A percentile compares a stretch with the other conserved stretches of the same genome.
phyloP scores from a whole-genome alignment of 1,140 invertebrate species.

The Bombus balteatus region DNA sequence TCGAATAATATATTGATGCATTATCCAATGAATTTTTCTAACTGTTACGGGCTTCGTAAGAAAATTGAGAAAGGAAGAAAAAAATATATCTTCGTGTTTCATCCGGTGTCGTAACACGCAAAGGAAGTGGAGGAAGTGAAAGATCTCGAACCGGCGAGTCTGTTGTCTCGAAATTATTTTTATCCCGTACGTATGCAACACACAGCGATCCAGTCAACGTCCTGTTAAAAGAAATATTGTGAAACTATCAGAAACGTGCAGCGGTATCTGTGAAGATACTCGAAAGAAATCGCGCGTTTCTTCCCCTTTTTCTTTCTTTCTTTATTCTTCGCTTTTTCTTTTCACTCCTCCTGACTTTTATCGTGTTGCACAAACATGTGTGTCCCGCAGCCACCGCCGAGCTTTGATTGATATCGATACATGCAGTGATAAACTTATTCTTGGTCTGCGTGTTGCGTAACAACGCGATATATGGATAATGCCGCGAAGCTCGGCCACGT shows the following conservation, averaged over 20 bases:
- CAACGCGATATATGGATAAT: constrained; percentile 7
- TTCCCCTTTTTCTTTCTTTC: background rate
- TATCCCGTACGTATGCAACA: background rate
- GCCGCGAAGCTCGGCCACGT: background rate
- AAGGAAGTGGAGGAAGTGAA: background rate
- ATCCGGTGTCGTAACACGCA: background rate
- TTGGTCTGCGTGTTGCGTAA: constrained; percentile 11
- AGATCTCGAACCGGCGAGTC: background rate
- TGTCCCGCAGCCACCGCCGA: background rate
- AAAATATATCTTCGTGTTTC: too few species aligned
- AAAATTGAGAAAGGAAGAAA: background rate
- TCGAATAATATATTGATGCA: constrained; percentile 8
- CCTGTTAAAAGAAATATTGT: constrained; percentile 7
- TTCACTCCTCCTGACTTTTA: background rate
- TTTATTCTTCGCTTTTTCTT: background rate
- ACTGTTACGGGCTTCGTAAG: too few species aligned
- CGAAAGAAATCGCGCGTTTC: background rate
- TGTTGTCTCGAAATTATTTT: background rate
- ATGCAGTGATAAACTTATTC: constrained; percentile 30
- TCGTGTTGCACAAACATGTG: constrained; percentile 2
- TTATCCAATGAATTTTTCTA: background rate
- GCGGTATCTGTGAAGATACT: background rate
- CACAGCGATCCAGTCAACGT: constrained; percentile 1
- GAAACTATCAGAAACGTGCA: background rate
- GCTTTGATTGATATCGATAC: constrained; percentile 28